Base-by-base conservation (phyloP, 2,797 vertebrate species). In the Paramormyrops hopkinsi region DNA sequence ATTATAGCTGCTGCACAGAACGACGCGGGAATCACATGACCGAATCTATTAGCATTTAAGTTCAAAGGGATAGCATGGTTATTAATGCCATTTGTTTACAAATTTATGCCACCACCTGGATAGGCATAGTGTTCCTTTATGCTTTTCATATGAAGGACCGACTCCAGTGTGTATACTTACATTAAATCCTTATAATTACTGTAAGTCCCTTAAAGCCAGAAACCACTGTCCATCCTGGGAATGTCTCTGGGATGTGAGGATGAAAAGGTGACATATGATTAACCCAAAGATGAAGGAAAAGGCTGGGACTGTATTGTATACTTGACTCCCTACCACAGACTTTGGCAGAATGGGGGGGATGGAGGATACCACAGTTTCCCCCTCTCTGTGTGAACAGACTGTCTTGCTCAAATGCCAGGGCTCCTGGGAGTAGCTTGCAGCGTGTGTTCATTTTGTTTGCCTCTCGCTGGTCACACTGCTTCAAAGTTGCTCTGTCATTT, bases 1-100 rank as follows among this genome's bases (percentile, higher is more conserved):
- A 73, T 89, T 89, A 44, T 69, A 48, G 33, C 59, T 14, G 37
- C 59, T 37, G 37, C 86, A 62, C 14, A 85, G 59, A 89, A 29
- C 62, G 53, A 84, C 29, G 51, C 22, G 29, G 48, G 88, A 5
- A 46, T 65, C 46, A 89, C 82, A 89, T 65, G 48, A 53, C 62
- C 8, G 89, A 89, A 89, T 89, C 17, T 73, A 86, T 89, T 89
- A 87, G 89, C 89, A 89, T 89, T 89, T 89, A 89, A 33, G 83
- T 89, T 87, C 84, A 89, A 89, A 89, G 79, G 83, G 48, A n/a
- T 48, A 84, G 29, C 62, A 51, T 51, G 48, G 48, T 86, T 37
- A 86, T 86, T 84, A 37, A 82, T 65, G 29, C 51, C 84, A 87
- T 89, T 89, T 89, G 65, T 89, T 89, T 89, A 86, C 50, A 59